Evolutionary conservation across 1,140 invertebrate species (phyloP), one percentile per base, ranked within the genome.

Genomic region (Polypedilum pembai): DNA sequence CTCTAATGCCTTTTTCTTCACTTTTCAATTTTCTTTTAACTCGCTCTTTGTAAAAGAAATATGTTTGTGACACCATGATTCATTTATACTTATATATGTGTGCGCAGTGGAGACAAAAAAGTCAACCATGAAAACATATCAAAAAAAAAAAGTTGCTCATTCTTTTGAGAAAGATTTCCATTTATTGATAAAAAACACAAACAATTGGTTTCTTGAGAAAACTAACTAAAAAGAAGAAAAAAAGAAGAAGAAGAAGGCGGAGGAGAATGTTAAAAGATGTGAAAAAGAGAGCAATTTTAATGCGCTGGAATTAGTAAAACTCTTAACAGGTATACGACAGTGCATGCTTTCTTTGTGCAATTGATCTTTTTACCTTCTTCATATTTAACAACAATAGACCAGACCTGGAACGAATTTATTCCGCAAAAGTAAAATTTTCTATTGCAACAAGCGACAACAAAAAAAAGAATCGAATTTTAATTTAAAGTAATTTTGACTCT

Each of bases 131-230:
- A 56, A 56, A 56, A 56, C 45, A 15, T 56, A 56, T 56, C 45
- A 56, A 56, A 56, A 56, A 56, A 56, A 56, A 56, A 33, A 33
- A 56, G 45, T 56, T 33, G 45, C 45, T 56, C n/a, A 69, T 69
- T 18, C 18, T 69, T 69, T 69, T 69, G 17, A 18, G 17, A 20
- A 21, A 20, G 65, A 69, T 69, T 69, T 69, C 65, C 65, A 69
- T 69, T 69, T 69, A 56, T 69, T 18, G 65, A 69, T 69, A 69
- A 69, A 21, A 69, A n/a, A 18, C 7, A 56, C 10, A 20, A 69
- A 69, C 65, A 69, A 69, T 69, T 69, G 65, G 20, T 18, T 69
- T 69, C 65, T 69, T 69, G 65, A 8, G 65, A 69, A 69, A 66
- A 18, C 24, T 33, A 33, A 33, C 24, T 33, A 20, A 69, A 21